These are phyloP conservation scores for Poeciliopsis turneri DNA, from an alignment of 2,797 vertebrate species.

Conservation along the genomic window DNA sequence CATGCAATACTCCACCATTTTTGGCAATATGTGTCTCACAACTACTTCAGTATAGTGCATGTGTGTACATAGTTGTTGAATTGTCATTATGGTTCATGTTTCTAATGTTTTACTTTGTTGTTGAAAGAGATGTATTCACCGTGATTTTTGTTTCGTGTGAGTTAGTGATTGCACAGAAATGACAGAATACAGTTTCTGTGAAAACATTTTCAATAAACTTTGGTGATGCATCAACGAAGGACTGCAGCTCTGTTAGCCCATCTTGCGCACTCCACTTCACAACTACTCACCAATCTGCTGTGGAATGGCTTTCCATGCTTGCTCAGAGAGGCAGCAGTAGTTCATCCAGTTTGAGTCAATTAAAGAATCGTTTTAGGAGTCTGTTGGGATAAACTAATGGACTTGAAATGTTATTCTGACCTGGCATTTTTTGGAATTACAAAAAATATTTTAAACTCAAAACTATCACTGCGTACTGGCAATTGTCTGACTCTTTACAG, in stretches of 20 bases:
- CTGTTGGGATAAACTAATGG: not conserved
- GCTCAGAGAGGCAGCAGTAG: not conserved
- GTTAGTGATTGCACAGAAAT: not conserved
- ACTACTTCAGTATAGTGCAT: not conserved
- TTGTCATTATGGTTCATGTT: not conserved
- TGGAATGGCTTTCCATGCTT: not conserved
- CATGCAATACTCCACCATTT: not conserved
- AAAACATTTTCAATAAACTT: not conserved
- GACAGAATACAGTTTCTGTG: not conserved
- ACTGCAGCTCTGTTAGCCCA: not conserved
- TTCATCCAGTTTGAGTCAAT: not conserved
- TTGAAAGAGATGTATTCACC: not conserved
- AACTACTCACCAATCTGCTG: not conserved
- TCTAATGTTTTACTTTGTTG: not conserved
- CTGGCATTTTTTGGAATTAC: not conserved
- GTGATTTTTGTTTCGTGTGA: not conserved
- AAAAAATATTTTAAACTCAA: not conserved
- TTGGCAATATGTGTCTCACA: not conserved
- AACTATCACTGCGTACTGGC: not conserved
- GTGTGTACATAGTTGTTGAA: not conserved
- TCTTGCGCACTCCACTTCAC: not conserved
- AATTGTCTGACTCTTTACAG: not conserved
- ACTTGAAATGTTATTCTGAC: not conserved
- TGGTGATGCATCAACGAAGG: not conserved
- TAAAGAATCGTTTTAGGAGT: not conserved